A percentile compares a stretch with the other conserved stretches of the same genome.
Conservation (phyloP, 2,888 invertebrate species). For the Brachyopa scutellaris region DNA sequence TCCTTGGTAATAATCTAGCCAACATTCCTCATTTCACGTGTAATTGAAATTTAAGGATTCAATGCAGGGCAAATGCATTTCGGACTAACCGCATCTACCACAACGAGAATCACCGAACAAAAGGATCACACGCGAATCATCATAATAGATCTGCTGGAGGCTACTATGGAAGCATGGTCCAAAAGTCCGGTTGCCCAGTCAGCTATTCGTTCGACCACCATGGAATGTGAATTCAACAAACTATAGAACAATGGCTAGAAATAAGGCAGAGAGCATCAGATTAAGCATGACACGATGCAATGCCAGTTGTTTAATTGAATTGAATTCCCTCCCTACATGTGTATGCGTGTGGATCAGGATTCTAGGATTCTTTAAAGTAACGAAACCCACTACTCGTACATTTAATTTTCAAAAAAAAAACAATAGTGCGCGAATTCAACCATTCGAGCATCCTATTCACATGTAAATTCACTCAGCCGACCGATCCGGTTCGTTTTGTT, state of each 20-base stretch:
- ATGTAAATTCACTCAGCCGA: constrained; percentile 69
- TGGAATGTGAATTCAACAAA: constrained; percentile 53
- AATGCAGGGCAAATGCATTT: constrained; percentile 42
- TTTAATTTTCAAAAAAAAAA: constrained; percentile 51
- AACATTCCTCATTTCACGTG: constrained; percentile 58
- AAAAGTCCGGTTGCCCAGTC: not conserved
- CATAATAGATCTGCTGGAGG: constrained; percentile 48
- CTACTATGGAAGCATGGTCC: constrained; percentile 43
- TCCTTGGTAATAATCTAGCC: constrained; percentile 14
- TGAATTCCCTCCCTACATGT: constrained; percentile 62
- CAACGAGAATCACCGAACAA: constrained; percentile 45
- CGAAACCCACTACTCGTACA: constrained; percentile 34
- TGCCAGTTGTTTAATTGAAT: constrained; percentile 71
- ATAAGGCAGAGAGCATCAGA: constrained; percentile 34
- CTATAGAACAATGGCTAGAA: constrained; percentile 50
- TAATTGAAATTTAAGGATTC: constrained; percentile 66
- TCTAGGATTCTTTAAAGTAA: constrained; percentile 45
- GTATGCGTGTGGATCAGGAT: not conserved
- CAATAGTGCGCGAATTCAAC: constrained; percentile 63
- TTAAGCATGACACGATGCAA: constrained; percentile 70
- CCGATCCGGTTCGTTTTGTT: constrained; percentile 47
- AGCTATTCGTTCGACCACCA: constrained; percentile 6
- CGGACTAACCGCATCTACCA: constrained; percentile 43
- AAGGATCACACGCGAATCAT: constrained; percentile 59
- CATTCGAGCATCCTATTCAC: constrained; percentile 68